A percentile compares a stretch with the other conserved stretches of the same genome.
phyloP scores from a whole-genome alignment of 2,797 vertebrate species.

The Anableps anableps region DNA sequence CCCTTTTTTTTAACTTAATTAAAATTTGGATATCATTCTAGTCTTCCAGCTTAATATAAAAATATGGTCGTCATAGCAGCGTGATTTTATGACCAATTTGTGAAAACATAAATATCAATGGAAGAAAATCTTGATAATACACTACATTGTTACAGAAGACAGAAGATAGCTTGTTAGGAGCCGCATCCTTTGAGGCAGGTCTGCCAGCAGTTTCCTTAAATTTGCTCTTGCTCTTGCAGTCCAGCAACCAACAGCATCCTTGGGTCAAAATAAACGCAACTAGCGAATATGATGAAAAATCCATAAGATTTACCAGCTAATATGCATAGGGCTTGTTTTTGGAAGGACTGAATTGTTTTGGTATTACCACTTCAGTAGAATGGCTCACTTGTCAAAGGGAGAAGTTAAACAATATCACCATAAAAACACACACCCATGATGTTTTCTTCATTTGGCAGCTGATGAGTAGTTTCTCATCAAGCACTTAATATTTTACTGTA shows the following conservation, averaged over 20 bases:
- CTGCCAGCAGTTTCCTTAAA: slow-evolving; percentile 4
- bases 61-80: neutral
- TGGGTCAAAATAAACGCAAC: neutral
- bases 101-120: neutral
- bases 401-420: too few species aligned
- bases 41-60: neutral
- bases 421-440: too few species aligned
- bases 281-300: slow-evolving; percentile 3
- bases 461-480: neutral
- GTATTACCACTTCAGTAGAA: too few species aligned
- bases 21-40: neutral
- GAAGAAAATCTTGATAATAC: neutral
- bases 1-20: neutral
- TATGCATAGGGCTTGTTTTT: neutral
- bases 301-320: neutral
- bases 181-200: neutral
- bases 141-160: neutral
- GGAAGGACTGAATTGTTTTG: too few species aligned
- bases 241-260: neutral
- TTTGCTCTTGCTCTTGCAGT: neutral
- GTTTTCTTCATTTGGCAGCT: too few species aligned
- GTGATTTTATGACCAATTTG: neutral
- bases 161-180: neutral
- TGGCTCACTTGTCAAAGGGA: too few species aligned
- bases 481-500: neutral